phyloP scores from a whole-genome alignment of 2,113 vertebrate genomes.

The Sclerurus mexicanus region DNA sequence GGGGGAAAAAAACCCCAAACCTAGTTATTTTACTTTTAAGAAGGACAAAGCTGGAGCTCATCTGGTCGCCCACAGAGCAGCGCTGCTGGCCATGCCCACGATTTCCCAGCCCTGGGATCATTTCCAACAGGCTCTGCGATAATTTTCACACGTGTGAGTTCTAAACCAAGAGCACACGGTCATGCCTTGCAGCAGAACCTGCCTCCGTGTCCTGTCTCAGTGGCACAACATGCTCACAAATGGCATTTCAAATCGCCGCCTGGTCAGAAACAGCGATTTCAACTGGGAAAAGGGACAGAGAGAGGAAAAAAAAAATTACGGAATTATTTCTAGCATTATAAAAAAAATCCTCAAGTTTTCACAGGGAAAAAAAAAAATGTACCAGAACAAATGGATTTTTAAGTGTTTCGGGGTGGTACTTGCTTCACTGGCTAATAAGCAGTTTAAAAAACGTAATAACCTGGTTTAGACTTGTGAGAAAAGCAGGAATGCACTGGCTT shows the following conservation, averaged over 20 bases:
- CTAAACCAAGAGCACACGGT: not conserved
- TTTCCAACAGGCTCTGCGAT: not conserved
- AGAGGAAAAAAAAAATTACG: not conserved
- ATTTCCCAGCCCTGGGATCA: not conserved
- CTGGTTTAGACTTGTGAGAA: not conserved
- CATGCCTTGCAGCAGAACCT: not conserved
- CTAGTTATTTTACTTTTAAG: not conserved
- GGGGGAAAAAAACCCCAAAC: not conserved
- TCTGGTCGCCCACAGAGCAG: not conserved
- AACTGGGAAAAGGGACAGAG: not conserved
- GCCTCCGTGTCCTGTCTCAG: not conserved
- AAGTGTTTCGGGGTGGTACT: not conserved
- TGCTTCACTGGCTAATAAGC: not conserved
- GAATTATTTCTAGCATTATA: not conserved
- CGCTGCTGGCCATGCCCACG: not conserved
- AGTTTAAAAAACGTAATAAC: not conserved
- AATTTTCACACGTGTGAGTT: not conserved
- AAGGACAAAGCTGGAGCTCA: not conserved
- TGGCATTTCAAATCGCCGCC: not conserved
- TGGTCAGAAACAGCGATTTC: fast-evolving
- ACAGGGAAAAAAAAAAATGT: fast-evolving
- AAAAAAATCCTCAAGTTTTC: not conserved
- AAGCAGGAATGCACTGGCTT: not conserved
- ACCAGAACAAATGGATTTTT: not conserved
- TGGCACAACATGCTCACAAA: not conserved